Conservation (phyloP, 1,140 invertebrate species). For the Sarcophaga bullata region DNA sequence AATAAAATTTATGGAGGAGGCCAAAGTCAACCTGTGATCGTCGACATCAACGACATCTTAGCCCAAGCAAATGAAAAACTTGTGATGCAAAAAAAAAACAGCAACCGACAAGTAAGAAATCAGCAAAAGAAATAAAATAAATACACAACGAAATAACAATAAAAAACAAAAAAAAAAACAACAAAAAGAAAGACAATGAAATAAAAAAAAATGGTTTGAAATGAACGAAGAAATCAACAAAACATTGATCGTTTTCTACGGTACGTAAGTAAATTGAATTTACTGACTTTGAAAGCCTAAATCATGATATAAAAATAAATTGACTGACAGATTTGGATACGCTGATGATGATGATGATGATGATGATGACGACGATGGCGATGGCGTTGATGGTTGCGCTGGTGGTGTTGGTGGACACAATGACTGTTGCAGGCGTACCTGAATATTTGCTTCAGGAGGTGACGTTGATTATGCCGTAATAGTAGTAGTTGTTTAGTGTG, state of each 20-base stretch:
- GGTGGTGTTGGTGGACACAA: not conserved
- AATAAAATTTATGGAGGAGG: conserved; percentile 50
- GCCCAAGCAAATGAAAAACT: not conserved
- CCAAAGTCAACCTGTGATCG: conserved; percentile 59
- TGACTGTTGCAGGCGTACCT: no score
- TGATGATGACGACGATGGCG: not conserved
- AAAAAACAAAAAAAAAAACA: not conserved
- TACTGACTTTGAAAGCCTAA: conserved; percentile 37
- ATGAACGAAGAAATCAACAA: no score
- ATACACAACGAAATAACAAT: not conserved
- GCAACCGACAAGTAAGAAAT: conserved; percentile 11
- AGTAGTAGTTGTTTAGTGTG: not conserved
- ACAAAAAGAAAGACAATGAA: not conserved
- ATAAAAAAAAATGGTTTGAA: no score
- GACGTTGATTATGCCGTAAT: not conserved
- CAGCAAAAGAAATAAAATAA: not conserved
- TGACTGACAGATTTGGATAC: conserved; percentile 40
- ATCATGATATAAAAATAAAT: conserved; percentile 41
- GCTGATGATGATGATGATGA: not conserved
- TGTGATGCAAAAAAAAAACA: not conserved
- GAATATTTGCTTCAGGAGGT: no score
- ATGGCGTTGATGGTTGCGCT: not conserved
- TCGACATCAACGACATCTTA: conserved; percentile 26
- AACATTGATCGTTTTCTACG: conserved; percentile 25
- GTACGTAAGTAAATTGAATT: conserved; percentile 37